These are phyloP conservation scores for Actinostola sp. DNA, from an alignment of 92 coral and sea anemone species.

Conservation along the genomic window DNA sequence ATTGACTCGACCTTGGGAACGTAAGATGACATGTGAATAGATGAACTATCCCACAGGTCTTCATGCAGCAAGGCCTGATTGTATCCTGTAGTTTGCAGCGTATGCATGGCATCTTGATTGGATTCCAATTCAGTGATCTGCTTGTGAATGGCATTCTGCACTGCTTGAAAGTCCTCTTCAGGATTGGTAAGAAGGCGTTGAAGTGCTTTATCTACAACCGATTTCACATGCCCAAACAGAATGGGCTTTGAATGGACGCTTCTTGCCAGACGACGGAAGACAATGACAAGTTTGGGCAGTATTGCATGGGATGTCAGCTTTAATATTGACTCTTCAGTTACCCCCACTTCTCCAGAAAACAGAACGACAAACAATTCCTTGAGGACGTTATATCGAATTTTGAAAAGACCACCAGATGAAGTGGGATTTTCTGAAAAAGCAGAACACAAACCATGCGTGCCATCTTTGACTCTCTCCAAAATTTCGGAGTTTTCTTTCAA, in stretches of 20 bases:
- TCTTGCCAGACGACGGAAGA: conserved; percentile 29
- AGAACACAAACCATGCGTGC: conserved; percentile 8
- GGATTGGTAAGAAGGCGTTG: not conserved
- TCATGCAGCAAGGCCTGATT: conserved; percentile 24
- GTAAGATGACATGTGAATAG: conserved; percentile 45
- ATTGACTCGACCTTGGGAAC: conserved; percentile 20
- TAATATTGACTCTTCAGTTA: not conserved
- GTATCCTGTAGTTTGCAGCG: conserved; percentile 60
- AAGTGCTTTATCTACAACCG: conserved; percentile 5
- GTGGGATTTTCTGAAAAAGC: not conserved
- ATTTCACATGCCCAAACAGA: conserved; percentile 8
- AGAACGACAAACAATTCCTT: conserved; percentile 15
- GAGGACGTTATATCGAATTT: conserved; percentile 6
- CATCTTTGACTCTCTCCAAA: conserved; percentile 2
- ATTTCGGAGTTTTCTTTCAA: not conserved
- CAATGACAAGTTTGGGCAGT: not conserved
- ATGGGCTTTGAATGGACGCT: conserved; percentile 9
- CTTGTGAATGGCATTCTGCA: conserved; percentile 17
- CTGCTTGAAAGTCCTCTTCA: not conserved
- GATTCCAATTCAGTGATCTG: conserved; percentile 33
- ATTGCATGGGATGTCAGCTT: not conserved
- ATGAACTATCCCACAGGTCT: conserved; percentile 60
- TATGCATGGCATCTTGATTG: conserved; percentile 59
- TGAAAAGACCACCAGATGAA: conserved; percentile 21
- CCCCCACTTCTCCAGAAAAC: conserved; percentile 9